Conservation (phyloP, 2,113 vertebrate species). For the Tragelaphus buxtoni region DNA sequence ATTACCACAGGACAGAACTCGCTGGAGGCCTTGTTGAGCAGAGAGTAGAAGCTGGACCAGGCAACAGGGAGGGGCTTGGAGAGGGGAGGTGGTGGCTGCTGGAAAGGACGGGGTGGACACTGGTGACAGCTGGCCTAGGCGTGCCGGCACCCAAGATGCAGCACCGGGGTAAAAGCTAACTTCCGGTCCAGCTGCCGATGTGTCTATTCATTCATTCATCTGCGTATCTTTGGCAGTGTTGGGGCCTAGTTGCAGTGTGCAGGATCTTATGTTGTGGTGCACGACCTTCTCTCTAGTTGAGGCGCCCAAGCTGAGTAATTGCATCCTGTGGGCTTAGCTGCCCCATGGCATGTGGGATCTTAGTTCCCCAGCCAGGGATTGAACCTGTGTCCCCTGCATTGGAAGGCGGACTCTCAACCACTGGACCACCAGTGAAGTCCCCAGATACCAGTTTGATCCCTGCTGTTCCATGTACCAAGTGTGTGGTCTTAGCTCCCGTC, state of each 20-base stretch:
- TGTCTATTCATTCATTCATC: fast-evolving
- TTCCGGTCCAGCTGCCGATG: fast-evolving
- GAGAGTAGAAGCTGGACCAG: not conserved
- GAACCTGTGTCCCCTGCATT: not conserved
- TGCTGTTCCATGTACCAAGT: not conserved
- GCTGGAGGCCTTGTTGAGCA: not conserved
- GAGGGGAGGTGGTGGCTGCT: not conserved
- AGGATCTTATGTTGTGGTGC: not conserved
- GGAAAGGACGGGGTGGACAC: not conserved
- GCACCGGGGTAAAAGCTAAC: no score
- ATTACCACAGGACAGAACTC: no score
- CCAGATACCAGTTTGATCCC: no score
- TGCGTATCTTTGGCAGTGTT: not conserved
- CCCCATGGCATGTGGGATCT: not conserved
- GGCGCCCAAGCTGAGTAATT: not conserved
- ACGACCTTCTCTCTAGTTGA: not conserved
- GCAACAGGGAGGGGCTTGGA: not conserved
- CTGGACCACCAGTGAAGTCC: not conserved
- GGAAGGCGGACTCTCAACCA: not conserved
- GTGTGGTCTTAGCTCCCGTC: not conserved
- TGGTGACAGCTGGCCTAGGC: not conserved
- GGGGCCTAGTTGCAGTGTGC: not conserved
- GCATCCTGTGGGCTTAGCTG: not conserved
- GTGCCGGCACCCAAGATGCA: not conserved
- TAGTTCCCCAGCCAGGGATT: not conserved